Base-by-base conservation (phyloP, 2,888 invertebrate genomes). In the Drosophila yooni region DNA sequence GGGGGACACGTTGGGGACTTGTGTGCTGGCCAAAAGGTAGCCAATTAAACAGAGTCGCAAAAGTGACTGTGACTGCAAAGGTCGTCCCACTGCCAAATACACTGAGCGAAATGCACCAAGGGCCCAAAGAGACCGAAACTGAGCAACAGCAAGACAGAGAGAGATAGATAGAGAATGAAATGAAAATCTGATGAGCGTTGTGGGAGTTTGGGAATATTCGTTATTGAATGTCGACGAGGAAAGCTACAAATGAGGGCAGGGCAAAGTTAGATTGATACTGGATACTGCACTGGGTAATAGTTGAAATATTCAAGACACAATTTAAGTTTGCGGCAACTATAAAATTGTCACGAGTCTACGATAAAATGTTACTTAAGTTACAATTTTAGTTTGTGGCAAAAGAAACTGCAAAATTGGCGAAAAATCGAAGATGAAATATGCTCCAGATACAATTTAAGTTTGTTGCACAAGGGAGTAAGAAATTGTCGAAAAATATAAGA, bases 41-140 rank as follows among this genome's bases (percentile, higher is more conserved):
- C 82, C 78, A 66, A 82, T 71, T 76, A 72, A 79, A 79, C 74
- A 70, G 67, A 85, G 74, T 81, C 72, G 74, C 83, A 87, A 87
- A 46, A 85, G 79, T 77, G 85, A 77, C 72, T 71, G 62, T 60
- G 69, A 72, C 76, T 79, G 82, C 70, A 81, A 74, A 84, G 88
- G 82, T 81, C 74, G 75, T 56, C 25, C 69, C 4, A 27, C 50
- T 27, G 27, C 34, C 46, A 31, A 61, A 50, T 74, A 66, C 85
- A 86, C 85, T 76, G 79, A 50, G 27, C 79, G 56, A 85, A 88
- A 87, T 57, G 38, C 51, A 70, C 31, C 48, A 38, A 50, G 66
- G 60, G 59, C 51, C 60, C 57, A 53, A 58, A 57, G 43, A 50
- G 48, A 70, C 46, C 57, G 31, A 67, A 38, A 34, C 63, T 63